Conservation (phyloP, 2,888 invertebrate species). For the Cephus nigrinus region DNA sequence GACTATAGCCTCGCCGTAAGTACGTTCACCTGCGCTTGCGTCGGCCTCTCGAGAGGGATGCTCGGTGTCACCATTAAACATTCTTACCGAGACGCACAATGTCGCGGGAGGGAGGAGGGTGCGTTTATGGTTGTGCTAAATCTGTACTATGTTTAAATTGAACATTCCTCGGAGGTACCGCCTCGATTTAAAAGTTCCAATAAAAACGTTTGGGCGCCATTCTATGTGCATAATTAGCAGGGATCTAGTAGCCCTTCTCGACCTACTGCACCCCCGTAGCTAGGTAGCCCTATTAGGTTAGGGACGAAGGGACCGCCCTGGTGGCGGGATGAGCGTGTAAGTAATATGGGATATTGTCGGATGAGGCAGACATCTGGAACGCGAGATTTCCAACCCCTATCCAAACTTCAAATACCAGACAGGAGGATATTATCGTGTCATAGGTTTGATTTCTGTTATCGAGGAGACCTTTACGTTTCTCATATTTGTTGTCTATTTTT, state of each 20-base stretch:
- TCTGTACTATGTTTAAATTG: conserved; percentile 27
- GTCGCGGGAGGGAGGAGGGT: background rate
- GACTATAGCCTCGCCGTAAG: background rate
- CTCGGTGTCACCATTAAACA: background rate
- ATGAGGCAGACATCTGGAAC: conserved; percentile 8
- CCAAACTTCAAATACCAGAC: background rate
- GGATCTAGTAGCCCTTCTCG: conserved; percentile 7
- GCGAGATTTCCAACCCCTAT: background rate
- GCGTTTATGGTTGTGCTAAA: background rate
- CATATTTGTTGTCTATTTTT: background rate
- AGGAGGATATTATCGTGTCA: background rate
- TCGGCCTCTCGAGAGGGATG: background rate
- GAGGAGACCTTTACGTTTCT: background rate
- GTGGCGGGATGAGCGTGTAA: conserved; percentile 1
- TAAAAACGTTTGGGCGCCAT: conserved; percentile 20
- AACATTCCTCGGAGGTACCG: conserved; percentile 26
- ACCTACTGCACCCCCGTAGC: conserved; percentile 9
- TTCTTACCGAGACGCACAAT: background rate
- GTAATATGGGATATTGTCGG: background rate
- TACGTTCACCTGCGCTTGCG: background rate
- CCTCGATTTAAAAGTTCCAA: conserved; percentile 20
- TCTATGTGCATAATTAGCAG: conserved; percentile 14
- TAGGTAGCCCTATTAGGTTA: conserved; percentile 42
- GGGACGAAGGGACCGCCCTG: conserved; percentile 23
- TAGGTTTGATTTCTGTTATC: background rate